Evolutionary conservation across 2,888 invertebrate genomes (phyloP).

Genomic region (Netelia fuscicornis): DNA sequence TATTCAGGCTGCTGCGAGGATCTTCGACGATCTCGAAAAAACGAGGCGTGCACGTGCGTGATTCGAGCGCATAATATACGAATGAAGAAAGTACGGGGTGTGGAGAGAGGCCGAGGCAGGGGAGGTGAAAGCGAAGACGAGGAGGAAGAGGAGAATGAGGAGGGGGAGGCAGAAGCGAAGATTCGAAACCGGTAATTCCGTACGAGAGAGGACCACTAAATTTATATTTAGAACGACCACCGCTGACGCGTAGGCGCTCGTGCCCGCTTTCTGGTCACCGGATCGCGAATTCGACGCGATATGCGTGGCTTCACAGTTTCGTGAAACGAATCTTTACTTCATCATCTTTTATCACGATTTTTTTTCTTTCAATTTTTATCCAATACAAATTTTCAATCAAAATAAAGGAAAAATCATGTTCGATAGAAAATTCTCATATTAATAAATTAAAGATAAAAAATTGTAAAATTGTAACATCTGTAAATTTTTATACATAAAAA

Average conservation of each 20-base stretch:
- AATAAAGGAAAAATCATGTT: too few relatives aligned
- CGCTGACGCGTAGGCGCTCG: conserved; percentile 78
- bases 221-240: conserved; percentile 79
- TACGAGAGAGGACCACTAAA: conserved; percentile 73
- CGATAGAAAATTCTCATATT: neutral
- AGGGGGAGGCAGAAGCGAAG: conserved; percentile 50
- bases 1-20: conserved; percentile 34
- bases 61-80: conserved; percentile 41
- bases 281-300: conserved; percentile 69
- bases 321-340: conserved; percentile 21
- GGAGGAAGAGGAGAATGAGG: conserved; percentile 38
- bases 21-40: conserved; percentile 50
- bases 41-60: conserved; percentile 59
- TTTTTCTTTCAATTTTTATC: neutral
- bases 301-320: conserved; percentile 17
- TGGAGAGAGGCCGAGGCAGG: conserved; percentile 4
- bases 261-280: conserved; percentile 73
- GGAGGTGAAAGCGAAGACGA: conserved; percentile 36
- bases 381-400: neutral
- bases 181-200: conserved; percentile 83
- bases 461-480: too few relatives aligned
- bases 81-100: conserved; percentile 23
- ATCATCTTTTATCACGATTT: conserved; percentile 6
- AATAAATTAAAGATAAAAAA: neutral
- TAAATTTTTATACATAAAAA: too few relatives aligned